Percentiles rank a stretch among this genome's conserved stretches.
Evolutionary conservation across 2,113 vertebrate species (phyloP).

Genomic region (Salminus brasiliensis): DNA sequence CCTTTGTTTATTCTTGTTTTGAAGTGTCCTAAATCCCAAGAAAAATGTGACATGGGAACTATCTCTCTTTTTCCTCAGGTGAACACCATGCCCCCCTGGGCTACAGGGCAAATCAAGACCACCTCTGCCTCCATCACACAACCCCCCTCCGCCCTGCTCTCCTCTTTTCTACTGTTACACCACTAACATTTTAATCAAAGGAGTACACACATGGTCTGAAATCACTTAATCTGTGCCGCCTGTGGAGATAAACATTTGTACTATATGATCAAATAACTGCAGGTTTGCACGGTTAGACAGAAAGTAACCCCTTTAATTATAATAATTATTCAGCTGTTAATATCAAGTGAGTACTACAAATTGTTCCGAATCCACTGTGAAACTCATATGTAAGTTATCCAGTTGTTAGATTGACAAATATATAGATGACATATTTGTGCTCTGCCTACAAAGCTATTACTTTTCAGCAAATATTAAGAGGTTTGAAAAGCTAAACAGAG

Average conservation of each 20-base stretch:
- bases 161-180: slow-evolving; percentile 71
- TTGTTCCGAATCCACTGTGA: background rate
- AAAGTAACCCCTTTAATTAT: background rate
- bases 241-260: background rate
- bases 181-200: slow-evolving; percentile 42
- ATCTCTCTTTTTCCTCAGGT: slow-evolving; percentile 58
- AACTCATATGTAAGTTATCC: background rate
- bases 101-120: slow-evolving; percentile 73
- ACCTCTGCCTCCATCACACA: slow-evolving; percentile 81
- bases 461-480: no score
- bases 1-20: no score
- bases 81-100: slow-evolving; percentile 67
- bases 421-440: no score
- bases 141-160: slow-evolving; percentile 30
- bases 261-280: no score
- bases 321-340: background rate
- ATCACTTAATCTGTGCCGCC: background rate
- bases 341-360: background rate
- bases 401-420: no score
- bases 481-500: no score
- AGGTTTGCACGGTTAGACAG: background rate
- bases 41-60: slow-evolving; percentile 25
- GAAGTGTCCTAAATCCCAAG: no score
- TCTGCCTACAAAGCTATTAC: no score
- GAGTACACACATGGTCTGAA: background rate